Evolutionary conservation across 2,888 invertebrate species (phyloP).

Genomic region (Congeria kusceri): DNA sequence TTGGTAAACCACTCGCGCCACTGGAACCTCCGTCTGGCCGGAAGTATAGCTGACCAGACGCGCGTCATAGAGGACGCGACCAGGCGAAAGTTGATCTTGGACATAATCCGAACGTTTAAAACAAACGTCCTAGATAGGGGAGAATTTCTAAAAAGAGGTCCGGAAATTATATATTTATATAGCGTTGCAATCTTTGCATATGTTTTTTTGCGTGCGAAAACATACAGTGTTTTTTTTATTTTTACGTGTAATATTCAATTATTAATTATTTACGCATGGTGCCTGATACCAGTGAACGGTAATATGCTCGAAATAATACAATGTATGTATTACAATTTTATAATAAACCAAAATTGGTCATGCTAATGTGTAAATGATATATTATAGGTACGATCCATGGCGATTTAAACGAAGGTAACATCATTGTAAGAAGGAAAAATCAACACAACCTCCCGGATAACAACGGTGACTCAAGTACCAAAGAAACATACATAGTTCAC

Average conservation of each 20-base stretch:
- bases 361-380: no score
- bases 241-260: no score
- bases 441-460: neutral
- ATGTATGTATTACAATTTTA: no score
- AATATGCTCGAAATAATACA: no score
- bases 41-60: constrained; percentile 88
- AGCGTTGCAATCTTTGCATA: no score
- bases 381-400: constrained; percentile 91
- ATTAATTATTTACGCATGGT: no score
- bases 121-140: constrained; percentile 88
- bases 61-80: constrained; percentile 89
- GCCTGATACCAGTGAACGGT: no score
- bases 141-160: constrained; percentile 88
- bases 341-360: no score
- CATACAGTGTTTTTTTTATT: neutral
- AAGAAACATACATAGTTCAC: constrained; percentile 79
- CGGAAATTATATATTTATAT: no score
- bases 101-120: constrained; percentile 89
- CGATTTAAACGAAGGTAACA: constrained; percentile 96
- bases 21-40: constrained; percentile 92
- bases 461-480: constrained; percentile 36
- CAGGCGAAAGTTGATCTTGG: constrained; percentile 88
- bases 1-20: constrained; percentile 89
- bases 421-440: constrained; percentile 82
- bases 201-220: neutral